phyloP scores from a whole-genome alignment of 2,797 vertebrate genomes.

The Merluccius polli region DNA sequence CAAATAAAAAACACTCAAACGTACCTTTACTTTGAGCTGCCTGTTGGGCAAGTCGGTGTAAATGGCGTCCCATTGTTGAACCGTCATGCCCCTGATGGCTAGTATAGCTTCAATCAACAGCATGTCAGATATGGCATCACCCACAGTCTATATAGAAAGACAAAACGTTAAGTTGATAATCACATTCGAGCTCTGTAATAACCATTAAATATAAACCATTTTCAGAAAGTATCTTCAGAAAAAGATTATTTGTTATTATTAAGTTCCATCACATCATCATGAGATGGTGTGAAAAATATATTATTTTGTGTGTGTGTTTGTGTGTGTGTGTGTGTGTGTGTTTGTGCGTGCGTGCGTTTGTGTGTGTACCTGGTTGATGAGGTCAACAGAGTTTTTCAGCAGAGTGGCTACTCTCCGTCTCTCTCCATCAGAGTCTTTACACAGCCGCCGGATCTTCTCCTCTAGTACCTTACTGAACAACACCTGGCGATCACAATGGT shows the following conservation, averaged over 20 bases:
- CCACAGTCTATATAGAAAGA: conserved; percentile 76
- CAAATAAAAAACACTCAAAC: not conserved
- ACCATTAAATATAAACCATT: not conserved
- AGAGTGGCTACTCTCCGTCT: conserved; percentile 77
- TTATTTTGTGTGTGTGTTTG: too few species aligned
- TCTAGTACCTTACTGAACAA: conserved; percentile 86
- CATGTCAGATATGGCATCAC: conserved; percentile 94
- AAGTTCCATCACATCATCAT: too few species aligned
- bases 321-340: too few species aligned
- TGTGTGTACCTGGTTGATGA: conserved; percentile 83
- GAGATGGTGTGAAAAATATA: too few species aligned
- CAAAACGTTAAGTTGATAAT: not conserved
- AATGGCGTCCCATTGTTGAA: conserved; percentile 87
- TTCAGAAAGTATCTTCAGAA: too few species aligned
- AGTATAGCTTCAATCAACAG: conserved; percentile 91
- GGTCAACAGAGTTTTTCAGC: conserved; percentile 79
- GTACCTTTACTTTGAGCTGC: conserved; percentile 92
- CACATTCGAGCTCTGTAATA: not conserved
- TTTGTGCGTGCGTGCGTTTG: too few species aligned
- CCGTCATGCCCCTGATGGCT: conserved; percentile 77
- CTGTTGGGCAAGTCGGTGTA: conserved; percentile 89
- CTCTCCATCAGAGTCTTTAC: conserved; percentile 66
- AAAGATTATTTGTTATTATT: too few species aligned
- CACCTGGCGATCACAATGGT: conserved; percentile 45
- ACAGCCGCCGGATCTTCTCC: conserved; percentile 77